These are phyloP conservation scores for Diaphora mendica DNA, from an alignment of 2,888 invertebrate genomes.

Conservation along the genomic window DNA sequence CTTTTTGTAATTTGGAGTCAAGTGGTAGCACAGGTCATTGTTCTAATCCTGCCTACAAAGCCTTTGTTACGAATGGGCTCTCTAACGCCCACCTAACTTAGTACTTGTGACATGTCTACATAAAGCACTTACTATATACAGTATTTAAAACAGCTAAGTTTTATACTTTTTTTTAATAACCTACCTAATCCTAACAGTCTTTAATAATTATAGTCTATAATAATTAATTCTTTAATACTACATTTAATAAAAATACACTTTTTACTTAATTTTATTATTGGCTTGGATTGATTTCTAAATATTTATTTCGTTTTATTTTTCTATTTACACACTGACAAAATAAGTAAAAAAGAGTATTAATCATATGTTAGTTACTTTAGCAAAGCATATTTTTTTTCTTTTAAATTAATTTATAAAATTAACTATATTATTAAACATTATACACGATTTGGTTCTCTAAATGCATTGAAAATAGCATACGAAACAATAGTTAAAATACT, in stretches of 20 bases:
- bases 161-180: not conserved
- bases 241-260: too few species aligned
- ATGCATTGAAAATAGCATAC: constrained; percentile 21
- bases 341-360: not conserved
- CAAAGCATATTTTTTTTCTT: not conserved
- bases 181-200: not conserved
- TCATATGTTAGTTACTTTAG: not conserved
- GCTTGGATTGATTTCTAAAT: too few species aligned
- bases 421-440: too few species aligned
- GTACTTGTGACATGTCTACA: not conserved
- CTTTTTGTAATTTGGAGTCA: not conserved
- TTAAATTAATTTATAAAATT: not conserved
- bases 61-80: not conserved
- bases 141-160: not conserved
- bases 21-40: not conserved
- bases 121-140: not conserved
- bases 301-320: too few species aligned
- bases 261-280: too few species aligned
- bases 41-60: too few species aligned
- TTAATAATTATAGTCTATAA: too few species aligned
- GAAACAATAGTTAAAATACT: constrained; percentile 54
- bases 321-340: not conserved
- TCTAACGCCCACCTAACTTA: not conserved
- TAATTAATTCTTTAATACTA: not conserved
- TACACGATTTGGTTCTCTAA: not conserved